phyloP scores from a whole-genome alignment of 2,113 vertebrate genomes.

The Vidua macroura region DNA sequence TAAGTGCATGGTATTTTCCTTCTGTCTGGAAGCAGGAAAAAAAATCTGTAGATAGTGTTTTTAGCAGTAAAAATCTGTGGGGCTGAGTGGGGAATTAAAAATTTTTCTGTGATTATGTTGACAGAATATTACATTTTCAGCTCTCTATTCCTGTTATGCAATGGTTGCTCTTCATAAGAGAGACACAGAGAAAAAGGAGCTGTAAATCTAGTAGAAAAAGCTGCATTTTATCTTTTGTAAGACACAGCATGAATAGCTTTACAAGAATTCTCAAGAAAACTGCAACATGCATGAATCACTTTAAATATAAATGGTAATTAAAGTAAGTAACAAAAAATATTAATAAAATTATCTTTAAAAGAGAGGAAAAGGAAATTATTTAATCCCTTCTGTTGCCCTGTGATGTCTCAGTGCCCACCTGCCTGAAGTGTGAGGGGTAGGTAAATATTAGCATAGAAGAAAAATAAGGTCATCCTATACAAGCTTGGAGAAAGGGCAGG shows the following conservation, averaged over 20 bases:
- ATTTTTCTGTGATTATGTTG: background rate
- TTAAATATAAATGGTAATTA: background rate
- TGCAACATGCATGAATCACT: background rate
- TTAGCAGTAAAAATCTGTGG: background rate
- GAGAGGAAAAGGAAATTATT: background rate
- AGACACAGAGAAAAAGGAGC: background rate
- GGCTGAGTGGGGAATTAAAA: background rate
- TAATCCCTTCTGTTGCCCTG: background rate
- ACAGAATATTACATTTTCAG: background rate
- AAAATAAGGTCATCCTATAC: background rate
- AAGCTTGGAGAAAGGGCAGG: background rate
- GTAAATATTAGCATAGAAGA: background rate
- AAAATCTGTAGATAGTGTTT: background rate
- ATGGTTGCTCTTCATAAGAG: background rate
- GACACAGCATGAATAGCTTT: background rate
- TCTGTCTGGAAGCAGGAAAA: background rate
- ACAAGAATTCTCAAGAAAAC: background rate
- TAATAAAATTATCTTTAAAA: background rate
- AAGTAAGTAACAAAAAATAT: background rate
- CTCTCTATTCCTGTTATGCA: background rate
- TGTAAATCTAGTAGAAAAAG: background rate
- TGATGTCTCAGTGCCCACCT: background rate
- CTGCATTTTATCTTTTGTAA: background rate
- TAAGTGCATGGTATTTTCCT: background rate
- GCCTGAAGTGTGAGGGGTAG: background rate